Evolutionary conservation across 2,797 vertebrate species (phyloP), one percentile per base, ranked within the genome.

Genomic region (Propithecus perrieri): DNA sequence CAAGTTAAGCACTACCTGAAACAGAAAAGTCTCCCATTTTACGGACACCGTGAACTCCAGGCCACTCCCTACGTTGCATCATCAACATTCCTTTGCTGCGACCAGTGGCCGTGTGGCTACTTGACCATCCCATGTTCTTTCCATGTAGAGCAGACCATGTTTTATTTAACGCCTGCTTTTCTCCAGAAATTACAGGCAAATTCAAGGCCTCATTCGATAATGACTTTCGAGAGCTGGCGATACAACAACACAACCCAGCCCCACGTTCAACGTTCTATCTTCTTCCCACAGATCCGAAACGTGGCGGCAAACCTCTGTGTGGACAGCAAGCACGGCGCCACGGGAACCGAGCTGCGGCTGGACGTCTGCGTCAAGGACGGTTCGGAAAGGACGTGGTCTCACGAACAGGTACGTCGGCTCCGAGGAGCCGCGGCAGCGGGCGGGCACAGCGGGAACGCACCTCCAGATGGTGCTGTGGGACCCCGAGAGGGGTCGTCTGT

Each of bases 271-370:
- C 30, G 0, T 74, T 74, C 67, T 50, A 94, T 80, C 91, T 98
- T 98, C 96, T 69, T 96, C 96, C 97, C 97, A 20, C 98, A 99
- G 99, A 99, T 99, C 95, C 99, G 99, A 88, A 99, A 98, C 0
- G 98, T 99, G 75, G 99, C 99, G 7, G 99, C 99, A 28, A 99
- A 99, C 24, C 98, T 99, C 41, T 99, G 99, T 10, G 98, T 99
- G 85, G 99, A 99, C 98, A 99, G 99, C 96, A 99, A 99, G 78
- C 99, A 99, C 0, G 99, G 99, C 86, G 99, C 99, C 74, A 99
- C 98, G 0, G 99, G 99, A 26, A 99, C 99, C 0, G 99, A 99
- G 84, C 98, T 99, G 35, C 98, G 99, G 84, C 98, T 99, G 83
- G 99, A 99, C 81, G 46, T 98, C 89, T 99, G 99, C 35, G 98